Conservation (phyloP, 2,888 invertebrate species). For the Agriopis aurantiaria region DNA sequence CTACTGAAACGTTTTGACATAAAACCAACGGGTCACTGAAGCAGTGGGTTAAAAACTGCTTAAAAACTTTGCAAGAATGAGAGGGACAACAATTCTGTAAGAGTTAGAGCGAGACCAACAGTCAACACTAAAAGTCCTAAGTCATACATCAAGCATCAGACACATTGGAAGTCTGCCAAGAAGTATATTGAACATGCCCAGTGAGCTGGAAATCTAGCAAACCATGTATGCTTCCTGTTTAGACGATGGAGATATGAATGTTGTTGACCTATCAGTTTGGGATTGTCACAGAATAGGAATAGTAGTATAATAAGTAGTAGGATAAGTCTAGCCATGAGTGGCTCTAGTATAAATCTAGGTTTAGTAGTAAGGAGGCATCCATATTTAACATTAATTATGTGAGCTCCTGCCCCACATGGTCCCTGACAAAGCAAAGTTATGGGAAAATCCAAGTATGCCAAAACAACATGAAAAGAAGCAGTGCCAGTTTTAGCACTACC, state of each 20-base stretch:
- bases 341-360: background rate
- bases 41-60: too few relatives aligned
- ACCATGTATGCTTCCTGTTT: conserved; percentile 17
- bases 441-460: too few relatives aligned
- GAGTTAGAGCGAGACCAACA: background rate
- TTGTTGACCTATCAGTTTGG: conserved; percentile 11
- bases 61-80: background rate
- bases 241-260: background rate
- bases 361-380: too few relatives aligned
- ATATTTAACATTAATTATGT: too few relatives aligned
- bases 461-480: too few relatives aligned
- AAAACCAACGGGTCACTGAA: background rate
- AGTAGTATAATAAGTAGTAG: background rate
- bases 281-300: background rate
- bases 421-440: too few relatives aligned
- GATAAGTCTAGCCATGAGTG: background rate
- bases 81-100: background rate
- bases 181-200: conserved; percentile 35
- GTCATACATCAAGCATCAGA: conserved; percentile 36
- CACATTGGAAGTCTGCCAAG: conserved; percentile 41
- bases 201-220: conserved; percentile 14
- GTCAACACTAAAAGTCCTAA: background rate
- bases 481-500: too few relatives aligned
- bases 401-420: too few relatives aligned
- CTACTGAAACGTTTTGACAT: background rate